Base-by-base conservation (phyloP, 1,140 invertebrate species). In the Saxidomus purpurata region DNA sequence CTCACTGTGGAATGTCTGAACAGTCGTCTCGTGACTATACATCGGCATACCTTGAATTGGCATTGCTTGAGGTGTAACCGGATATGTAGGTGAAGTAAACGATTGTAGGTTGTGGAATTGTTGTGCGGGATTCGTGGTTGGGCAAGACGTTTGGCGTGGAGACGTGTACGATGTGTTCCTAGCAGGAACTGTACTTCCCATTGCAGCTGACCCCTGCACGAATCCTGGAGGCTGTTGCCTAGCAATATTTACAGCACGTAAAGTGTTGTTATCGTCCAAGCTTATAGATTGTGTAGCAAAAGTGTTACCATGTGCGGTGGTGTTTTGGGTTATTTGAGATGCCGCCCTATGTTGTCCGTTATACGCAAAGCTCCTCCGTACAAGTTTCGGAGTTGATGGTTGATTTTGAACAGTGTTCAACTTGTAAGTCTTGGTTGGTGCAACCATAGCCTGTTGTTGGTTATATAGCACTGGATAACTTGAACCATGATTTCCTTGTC, bases 281-380 rank as follows among this genome's bases (percentile, higher is more conserved):
- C 40, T 76, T 22, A 76, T 34, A n/a, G 69, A 47, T 34, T 87
- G 85, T 19, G 34, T 22, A 40, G 15, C 40, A 31, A 77, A n/a
- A 43, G 40, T 59, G 52, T 38, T 79, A 36, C 80, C 28, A 38
- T 87, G 71, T 28, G 67, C 74, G 38, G 85, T 47, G 28, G 49
- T 40, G 49, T 87, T 87, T 67, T 87, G 74, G 40, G 6, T 77
- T 49, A 25, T 87, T 49, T 79, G 55, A 87, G 63, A 87, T 80
- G 76, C 63, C 1, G 76, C 47, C 34, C 85, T 76, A 34, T 79
- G 74, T 31, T 79, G 85, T 3, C 74, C 85, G 40, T 55, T 49
- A 55, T 80, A 87, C 17, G 61, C 59, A 87, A 63, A 87, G 13
- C 74, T 36, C 38, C 40, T 55, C 17, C 6, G 59, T 31, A 67